These are phyloP conservation scores for Platysteira castanea DNA, from an alignment of 2,113 vertebrate genomes.

Conservation along the genomic window DNA sequence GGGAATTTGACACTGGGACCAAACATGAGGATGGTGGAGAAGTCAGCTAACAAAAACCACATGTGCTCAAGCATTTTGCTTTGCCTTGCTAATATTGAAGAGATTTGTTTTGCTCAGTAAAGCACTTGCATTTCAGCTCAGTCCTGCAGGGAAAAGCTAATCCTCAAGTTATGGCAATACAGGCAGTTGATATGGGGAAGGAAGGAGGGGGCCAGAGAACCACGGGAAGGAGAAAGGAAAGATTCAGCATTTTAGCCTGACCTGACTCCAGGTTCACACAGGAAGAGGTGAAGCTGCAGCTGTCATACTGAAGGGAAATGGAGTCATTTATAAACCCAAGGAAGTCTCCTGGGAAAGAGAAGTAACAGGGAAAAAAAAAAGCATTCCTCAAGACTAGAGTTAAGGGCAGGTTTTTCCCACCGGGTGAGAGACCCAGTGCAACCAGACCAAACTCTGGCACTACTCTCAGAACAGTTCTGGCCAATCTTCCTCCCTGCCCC, in stretches of 20 bases:
- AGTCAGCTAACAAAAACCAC: constrained; percentile 58
- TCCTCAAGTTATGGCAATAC: constrained; percentile 44
- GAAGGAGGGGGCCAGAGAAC: constrained; percentile 10
- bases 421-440: not conserved
- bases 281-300: constrained; percentile 58
- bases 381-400: not conserved
- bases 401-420: constrained; percentile 22
- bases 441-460: not conserved
- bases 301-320: constrained; percentile 9
- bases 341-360: not conserved
- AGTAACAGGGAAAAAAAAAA: not conserved
- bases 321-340: constrained; percentile 2
- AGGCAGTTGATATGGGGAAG: constrained; percentile 17
- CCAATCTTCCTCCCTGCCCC: not conserved
- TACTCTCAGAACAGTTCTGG: not conserved
- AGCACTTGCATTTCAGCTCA: constrained; percentile 43
- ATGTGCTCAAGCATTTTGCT: constrained; percentile 48
- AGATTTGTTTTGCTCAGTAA: constrained; percentile 46
- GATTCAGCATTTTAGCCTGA: constrained; percentile 46
- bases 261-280: constrained; percentile 49
- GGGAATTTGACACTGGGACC: constrained; percentile 43
- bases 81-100: constrained; percentile 45
- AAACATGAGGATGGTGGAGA: constrained; percentile 14
- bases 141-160: constrained; percentile 52
- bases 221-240: constrained; percentile 25